Evolutionary conservation across 2,888 invertebrate species (phyloP), one percentile per base, ranked within the genome.

Genomic region (Liopterus haemorrhoidalis): DNA sequence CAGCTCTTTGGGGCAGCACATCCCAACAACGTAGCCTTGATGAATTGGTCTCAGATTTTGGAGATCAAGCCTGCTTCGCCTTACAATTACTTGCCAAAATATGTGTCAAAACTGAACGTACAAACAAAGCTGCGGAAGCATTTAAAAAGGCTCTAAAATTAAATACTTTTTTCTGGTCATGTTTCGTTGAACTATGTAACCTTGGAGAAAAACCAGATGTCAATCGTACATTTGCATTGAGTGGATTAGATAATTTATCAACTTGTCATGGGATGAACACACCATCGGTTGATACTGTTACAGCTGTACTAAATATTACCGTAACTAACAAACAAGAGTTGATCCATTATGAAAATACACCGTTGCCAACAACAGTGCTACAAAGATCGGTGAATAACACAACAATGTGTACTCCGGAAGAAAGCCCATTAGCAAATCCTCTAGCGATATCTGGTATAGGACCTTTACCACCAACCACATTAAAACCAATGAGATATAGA

Each of bases 131-230:
- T 22, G 75, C 77, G 18, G 89, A 86, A 58, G 85, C 86, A 11
- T 82, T 85, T 63, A 76, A 76, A 53, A 75, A 78, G 62, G 87
- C 92, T 53, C 73, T 96, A 15, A 86, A 87, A 65, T 66, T 94
- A 42, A 96, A 96, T 69, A 96, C 96, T 15, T 93, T 95, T 67
- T 75, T 96, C 67, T 96, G 95, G 94, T 84, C 89, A 62, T 84
- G 90, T 18, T 96, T 88, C 69, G 81, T 87, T 59, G 81, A 84
- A 63, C 73, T 96, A 41, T 94, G 94, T 70, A 84, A 87, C 62
- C 78, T 88, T 66, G 94, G 94, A 19, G 91, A 92, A 65, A 85
- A 85, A 66, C 79, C 87, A 31, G 91, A 93, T 66, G 84, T 92
- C 4, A 74, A 77, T 54, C 79, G 79, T 68, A 76, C 85, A 57